A percentile compares a stretch with the other conserved stretches of the same genome.
phyloP scores from a whole-genome alignment of 2,113 vertebrate species.

The Furnarius figulus region DNA sequence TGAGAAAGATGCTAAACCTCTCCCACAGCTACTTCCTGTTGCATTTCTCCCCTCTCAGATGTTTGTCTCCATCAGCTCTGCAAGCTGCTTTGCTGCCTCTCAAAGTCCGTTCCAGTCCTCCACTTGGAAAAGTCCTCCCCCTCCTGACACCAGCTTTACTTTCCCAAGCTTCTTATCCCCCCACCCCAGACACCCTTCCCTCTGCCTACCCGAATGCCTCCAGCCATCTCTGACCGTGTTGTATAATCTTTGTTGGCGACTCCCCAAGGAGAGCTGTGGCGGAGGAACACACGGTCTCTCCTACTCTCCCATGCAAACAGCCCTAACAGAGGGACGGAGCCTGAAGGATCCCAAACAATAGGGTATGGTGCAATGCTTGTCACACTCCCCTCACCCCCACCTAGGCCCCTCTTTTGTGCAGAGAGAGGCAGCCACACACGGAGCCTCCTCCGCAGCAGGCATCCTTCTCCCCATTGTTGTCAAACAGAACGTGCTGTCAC shows the following conservation, averaged over 20 bases:
- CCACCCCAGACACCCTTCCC: neutral
- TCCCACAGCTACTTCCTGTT: neutral
- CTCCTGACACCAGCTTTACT: neutral
- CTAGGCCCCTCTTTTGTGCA: neutral
- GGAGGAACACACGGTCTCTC: accelerated
- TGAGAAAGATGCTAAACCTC: neutral
- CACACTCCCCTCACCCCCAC: neutral
- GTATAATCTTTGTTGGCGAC: neutral
- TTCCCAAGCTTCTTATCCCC: neutral
- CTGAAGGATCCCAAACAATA: neutral
- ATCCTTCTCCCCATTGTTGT: conserved; percentile 29
- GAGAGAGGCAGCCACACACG: conserved; percentile 37
- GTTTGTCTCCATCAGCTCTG: neutral
- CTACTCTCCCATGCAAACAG: neutral
- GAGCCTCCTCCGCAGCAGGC: neutral
- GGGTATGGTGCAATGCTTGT: conserved; percentile 32
- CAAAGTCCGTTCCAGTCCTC: neutral
- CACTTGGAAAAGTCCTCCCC: neutral
- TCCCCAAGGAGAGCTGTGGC: neutral
- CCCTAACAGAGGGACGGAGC: neutral
- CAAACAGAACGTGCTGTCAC: neutral
- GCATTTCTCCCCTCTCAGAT: neutral
- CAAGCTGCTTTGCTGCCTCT: neutral
- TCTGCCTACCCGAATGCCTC: neutral
- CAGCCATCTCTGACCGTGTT: neutral